Evolutionary conservation across 2,797 vertebrate species (phyloP).

Genomic region (Amphiprion clarkii): DNA sequence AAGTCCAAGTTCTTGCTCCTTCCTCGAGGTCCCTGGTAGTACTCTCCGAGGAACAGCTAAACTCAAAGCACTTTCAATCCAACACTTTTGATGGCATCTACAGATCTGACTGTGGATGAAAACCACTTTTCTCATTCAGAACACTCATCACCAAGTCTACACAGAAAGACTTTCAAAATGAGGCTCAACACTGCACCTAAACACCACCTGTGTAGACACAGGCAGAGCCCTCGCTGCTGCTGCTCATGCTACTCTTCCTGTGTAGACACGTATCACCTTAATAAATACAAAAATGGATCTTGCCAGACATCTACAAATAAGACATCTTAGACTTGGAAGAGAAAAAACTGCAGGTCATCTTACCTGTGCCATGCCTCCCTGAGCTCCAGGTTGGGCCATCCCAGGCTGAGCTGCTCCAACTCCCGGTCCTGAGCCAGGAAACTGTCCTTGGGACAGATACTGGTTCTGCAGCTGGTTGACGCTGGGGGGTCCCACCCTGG

Average conservation of each 20-base stretch:
- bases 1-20: no score
- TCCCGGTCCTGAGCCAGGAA: constrained; percentile 87
- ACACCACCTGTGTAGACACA: not conserved
- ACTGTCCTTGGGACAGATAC: constrained; percentile 91
- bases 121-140: no score
- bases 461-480: constrained; percentile 92
- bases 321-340: not conserved
- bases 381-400: constrained; percentile 86
- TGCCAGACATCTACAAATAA: not conserved
- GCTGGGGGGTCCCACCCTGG: constrained; percentile 90
- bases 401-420: constrained; percentile 89
- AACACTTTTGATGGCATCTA: not conserved
- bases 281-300: not conserved
- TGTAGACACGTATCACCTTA: not conserved
- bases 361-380: constrained; percentile 87
- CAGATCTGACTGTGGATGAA: not conserved
- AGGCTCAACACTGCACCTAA: not conserved
- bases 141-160: no score
- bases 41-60: not conserved
- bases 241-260: not conserved
- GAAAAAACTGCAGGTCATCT: not conserved
- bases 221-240: not conserved
- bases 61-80: not conserved
- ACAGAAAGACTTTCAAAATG: no score
- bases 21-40: no score